Percentiles rank a stretch among this genome's conserved stretches.
Conservation (phyloP, 2,888 invertebrate species). For the Drosophila macrothrix region DNA sequence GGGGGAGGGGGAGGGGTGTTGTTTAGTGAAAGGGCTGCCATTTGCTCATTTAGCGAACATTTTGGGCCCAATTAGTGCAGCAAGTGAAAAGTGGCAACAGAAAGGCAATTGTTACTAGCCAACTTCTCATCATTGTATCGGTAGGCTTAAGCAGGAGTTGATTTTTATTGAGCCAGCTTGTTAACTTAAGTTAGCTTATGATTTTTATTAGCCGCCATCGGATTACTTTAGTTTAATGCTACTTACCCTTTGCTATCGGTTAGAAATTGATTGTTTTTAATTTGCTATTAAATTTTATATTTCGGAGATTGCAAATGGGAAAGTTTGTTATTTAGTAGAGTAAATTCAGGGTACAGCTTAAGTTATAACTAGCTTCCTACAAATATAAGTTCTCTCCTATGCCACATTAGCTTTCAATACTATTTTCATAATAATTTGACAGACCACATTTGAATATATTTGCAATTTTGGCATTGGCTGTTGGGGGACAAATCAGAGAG, state of each 20-base stretch:
- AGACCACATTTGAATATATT: not conserved
- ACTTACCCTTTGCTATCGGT: conserved; percentile 1
- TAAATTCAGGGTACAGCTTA: not conserved
- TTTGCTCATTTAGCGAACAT: conserved; percentile 63
- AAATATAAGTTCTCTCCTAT: not conserved
- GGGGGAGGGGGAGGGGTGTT: conserved; percentile 7
- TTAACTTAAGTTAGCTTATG: conserved; percentile 12
- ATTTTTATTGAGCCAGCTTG: not conserved
- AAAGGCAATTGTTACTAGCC: conserved; percentile 62
- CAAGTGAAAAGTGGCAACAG: conserved; percentile 40
- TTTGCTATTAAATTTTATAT: not conserved
- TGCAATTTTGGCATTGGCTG: conserved; percentile 31
- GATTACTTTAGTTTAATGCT: not conserved
- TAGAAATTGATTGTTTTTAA: not conserved
- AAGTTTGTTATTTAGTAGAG: not conserved
- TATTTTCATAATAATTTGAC: not conserved
- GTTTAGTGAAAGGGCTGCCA: conserved; percentile 62
- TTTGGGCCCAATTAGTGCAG: conserved; percentile 59
- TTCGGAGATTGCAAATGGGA: not conserved
- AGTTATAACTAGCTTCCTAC: not conserved
- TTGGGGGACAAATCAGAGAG: conserved; percentile 2
- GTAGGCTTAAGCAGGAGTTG: not conserved
- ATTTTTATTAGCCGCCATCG: conserved; percentile 4
- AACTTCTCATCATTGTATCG: conserved; percentile 17
- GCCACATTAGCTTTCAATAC: not conserved